Percentiles rank a stretch among this genome's conserved stretches.
phyloP scores from a whole-genome alignment of 2,888 invertebrate genomes.

The Trilocha varians region DNA sequence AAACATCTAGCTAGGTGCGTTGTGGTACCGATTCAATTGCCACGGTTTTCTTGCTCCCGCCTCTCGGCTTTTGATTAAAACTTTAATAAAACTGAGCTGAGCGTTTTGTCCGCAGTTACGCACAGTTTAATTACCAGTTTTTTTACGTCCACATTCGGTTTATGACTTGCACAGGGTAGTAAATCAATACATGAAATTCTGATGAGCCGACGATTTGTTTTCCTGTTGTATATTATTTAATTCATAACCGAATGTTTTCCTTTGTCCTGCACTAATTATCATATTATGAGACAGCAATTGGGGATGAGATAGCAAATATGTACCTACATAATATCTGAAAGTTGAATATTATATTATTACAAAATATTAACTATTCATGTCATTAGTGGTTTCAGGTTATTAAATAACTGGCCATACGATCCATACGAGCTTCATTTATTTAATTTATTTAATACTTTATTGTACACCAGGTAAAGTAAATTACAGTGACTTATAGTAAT shows the following conservation, averaged over 20 bases:
- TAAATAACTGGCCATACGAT: no score
- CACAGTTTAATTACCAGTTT: slow-evolving; percentile 18
- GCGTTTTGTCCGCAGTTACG: slow-evolving; percentile 21
- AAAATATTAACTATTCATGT: no score
- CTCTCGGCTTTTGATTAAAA: slow-evolving; percentile 28
- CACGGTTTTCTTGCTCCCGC: slow-evolving; percentile 23
- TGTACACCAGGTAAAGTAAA: no score
- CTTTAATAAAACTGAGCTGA: slow-evolving; percentile 26
- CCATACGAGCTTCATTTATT: no score
- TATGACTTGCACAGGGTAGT: background rate
- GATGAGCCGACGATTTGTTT: background rate
- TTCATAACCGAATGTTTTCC: background rate
- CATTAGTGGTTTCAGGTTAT: no score
- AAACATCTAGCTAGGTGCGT: slow-evolving; percentile 6
- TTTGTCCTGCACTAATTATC: no score
- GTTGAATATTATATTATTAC: no score
- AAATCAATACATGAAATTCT: background rate
- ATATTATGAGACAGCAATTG: no score
- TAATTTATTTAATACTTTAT: no score
- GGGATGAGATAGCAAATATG: no score
- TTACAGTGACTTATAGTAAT: no score
- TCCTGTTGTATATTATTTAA: background rate
- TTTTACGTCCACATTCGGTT: slow-evolving; percentile 9
- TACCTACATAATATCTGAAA: no score
- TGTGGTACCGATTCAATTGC: slow-evolving; percentile 27